A percentile compares a stretch with the other conserved stretches of the same genome.
These are phyloP conservation scores for Choreutis nemorana DNA, from an alignment of 2,888 invertebrate species.

Conservation along the genomic window DNA sequence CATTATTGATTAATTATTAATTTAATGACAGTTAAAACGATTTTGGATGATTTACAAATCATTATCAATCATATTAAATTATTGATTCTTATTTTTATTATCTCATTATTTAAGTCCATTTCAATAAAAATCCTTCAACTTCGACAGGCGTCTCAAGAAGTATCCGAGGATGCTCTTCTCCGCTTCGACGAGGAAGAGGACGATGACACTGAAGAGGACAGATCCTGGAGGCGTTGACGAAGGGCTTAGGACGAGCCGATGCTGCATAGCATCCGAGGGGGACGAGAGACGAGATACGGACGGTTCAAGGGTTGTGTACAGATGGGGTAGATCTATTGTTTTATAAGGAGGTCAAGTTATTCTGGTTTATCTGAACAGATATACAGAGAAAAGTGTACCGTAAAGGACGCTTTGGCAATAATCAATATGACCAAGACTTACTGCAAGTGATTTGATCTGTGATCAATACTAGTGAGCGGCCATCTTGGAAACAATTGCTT, in stretches of 20 bases:
- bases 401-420: too few species aligned
- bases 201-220: conserved; percentile 81
- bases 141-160: conserved; percentile 63
- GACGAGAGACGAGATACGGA: background rate
- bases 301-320: background rate
- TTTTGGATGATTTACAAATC: too few species aligned
- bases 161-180: conserved; percentile 67
- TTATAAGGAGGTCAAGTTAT: too few species aligned
- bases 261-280: background rate
- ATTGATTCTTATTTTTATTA: background rate
- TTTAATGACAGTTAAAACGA: background rate
- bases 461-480: too few species aligned
- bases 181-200: conserved; percentile 93
- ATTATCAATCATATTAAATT: background rate
- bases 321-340: too few species aligned
- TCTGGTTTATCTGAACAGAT: too few species aligned
- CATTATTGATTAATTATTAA: background rate
- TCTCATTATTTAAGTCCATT: background rate
- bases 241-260: conserved; percentile 8
- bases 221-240: conserved; percentile 90
- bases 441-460: too few species aligned
- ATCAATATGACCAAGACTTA: too few species aligned
- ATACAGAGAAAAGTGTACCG: too few species aligned
- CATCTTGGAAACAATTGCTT: too few species aligned
- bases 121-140: too few species aligned